phyloP scores from a whole-genome alignment of 2,113 vertebrate species.

The Verasper variegatus region DNA sequence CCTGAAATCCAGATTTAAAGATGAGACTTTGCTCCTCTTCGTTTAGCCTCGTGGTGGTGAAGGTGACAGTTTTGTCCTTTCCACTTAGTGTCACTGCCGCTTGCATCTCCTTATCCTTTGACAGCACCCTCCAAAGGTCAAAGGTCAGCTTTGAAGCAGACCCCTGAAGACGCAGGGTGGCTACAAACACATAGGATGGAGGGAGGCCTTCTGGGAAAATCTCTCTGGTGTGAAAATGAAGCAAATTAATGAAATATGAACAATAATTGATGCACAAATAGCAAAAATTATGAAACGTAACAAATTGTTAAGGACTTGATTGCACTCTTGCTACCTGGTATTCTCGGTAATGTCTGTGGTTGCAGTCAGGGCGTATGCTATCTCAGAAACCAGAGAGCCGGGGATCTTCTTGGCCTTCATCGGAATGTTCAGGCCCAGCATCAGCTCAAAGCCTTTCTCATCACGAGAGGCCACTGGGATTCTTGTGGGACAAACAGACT shows the following conservation, averaged over 20 bases:
- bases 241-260: not conserved
- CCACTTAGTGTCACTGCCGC: slow-evolving; percentile 80
- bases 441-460: slow-evolving; percentile 86
- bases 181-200: slow-evolving; percentile 85
- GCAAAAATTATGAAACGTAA: not conserved
- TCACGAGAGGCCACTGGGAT: slow-evolving; percentile 85
- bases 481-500: slow-evolving; percentile 85
- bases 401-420: slow-evolving; percentile 76
- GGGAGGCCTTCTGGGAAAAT: slow-evolving; percentile 87
- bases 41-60: slow-evolving; percentile 74
- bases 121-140: slow-evolving; percentile 84
- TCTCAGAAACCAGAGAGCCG: slow-evolving; percentile 80
- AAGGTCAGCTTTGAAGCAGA: slow-evolving; percentile 60
- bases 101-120: slow-evolving; percentile 79
- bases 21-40: slow-evolving; percentile 68
- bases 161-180: slow-evolving; percentile 80
- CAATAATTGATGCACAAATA: not conserved
- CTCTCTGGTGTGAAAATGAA: slow-evolving; percentile 64
- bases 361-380: slow-evolving; percentile 75
- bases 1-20: slow-evolving; percentile 77
- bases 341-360: slow-evolving; percentile 80
- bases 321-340: slow-evolving; percentile 71
- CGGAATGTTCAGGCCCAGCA: slow-evolving; percentile 82
- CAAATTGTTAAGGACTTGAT: not conserved
- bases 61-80: slow-evolving; percentile 69